Percentiles rank a stretch among this genome's conserved stretches.
phyloP scores from a whole-genome alignment of 2,797 vertebrate genomes.

The Protonibea diacanthus region DNA sequence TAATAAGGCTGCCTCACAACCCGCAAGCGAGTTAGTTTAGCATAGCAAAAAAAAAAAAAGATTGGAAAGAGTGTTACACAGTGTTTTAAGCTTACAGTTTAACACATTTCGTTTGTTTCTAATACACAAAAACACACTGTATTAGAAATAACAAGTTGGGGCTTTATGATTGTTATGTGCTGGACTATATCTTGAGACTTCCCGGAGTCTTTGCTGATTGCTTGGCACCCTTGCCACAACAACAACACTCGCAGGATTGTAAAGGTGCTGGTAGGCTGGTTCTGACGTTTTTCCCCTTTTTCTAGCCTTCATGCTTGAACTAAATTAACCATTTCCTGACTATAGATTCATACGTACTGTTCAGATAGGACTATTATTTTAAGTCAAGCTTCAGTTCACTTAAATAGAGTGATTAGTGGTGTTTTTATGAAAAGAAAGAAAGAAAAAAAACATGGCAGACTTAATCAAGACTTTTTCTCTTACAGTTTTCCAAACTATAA shows the following conservation, averaged over 20 bases:
- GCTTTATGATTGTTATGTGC: not conserved
- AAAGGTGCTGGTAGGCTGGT: too few species aligned
- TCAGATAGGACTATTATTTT: not conserved
- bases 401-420: not conserved
- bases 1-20: not conserved
- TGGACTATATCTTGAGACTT: not conserved
- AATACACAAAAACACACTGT: too few species aligned
- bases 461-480: too few species aligned
- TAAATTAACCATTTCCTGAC: not conserved
- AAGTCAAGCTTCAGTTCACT: not conserved
- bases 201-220: not conserved
- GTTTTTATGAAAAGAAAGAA: not conserved
- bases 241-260: too few species aligned
- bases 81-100: too few species aligned
- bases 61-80: not conserved
- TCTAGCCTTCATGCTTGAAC: constrained; percentile 4
- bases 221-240: not conserved
- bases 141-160: too few species aligned
- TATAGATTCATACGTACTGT: not conserved
- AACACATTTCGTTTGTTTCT: too few species aligned
- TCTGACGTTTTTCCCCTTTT: not conserved
- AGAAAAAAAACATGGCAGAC: not conserved
- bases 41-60: not conserved
- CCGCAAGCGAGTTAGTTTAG: not conserved
- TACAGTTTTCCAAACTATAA: constrained; percentile 19